A percentile compares a stretch with the other conserved stretches of the same genome.
Conservation (phyloP, 2,888 invertebrate species). For the Bugulina stolonifera region DNA sequence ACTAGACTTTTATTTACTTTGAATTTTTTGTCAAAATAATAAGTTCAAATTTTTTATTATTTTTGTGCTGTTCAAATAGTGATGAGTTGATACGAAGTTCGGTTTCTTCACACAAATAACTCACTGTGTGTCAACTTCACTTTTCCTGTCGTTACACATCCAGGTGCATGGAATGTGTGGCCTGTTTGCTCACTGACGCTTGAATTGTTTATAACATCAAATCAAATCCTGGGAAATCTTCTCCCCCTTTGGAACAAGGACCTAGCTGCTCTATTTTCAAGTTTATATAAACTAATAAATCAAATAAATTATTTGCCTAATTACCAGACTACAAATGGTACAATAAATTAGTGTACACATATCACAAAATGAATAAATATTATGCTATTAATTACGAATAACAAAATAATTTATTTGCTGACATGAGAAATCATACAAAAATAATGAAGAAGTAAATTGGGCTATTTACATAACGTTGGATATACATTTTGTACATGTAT, state of each 20-base stretch:
- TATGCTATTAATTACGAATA: too few species aligned
- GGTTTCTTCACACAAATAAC: slow-evolving; percentile 20
- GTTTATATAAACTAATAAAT: not conserved
- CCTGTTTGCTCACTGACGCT: not conserved
- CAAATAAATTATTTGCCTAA: not conserved
- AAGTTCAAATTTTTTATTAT: slow-evolving; percentile 24
- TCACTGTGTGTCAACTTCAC: not conserved
- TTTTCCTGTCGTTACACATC: not conserved
- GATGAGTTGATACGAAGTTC: slow-evolving; percentile 2
- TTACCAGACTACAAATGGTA: not conserved
- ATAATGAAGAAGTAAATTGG: too few species aligned
- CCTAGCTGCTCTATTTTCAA: not conserved
- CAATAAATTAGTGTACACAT: not conserved
- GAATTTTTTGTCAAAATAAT: slow-evolving; percentile 22
- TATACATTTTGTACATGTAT: too few species aligned
- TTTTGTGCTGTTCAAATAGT: slow-evolving; percentile 19
- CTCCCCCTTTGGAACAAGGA: not conserved
- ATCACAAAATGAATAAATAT: too few species aligned
- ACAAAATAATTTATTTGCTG: too few species aligned
- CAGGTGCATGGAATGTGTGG: slow-evolving; percentile 14
- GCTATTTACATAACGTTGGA: too few species aligned
- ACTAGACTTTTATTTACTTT: slow-evolving; percentile 5
- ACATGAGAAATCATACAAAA: too few species aligned
- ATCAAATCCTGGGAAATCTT: not conserved
- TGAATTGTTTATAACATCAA: slow-evolving; percentile 22